Evolutionary conservation across 2,113 vertebrate genomes (phyloP).

Genomic region (Mustela nigripes): DNA sequence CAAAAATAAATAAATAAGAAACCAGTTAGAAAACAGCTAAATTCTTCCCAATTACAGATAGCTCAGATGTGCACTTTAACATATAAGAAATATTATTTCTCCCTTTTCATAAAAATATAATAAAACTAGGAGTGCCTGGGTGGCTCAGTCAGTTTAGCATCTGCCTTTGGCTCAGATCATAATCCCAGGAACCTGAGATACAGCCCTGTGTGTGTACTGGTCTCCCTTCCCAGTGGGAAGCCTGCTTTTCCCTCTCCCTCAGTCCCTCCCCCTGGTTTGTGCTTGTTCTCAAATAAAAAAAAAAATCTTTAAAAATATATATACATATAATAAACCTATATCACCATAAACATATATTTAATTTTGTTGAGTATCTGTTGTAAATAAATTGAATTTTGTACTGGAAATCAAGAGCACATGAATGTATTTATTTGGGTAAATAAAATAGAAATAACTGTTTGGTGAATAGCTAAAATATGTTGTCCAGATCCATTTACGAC

Average conservation of each 20-base stretch:
- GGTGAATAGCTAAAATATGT: background rate
- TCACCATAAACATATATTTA: slow-evolving; percentile 49
- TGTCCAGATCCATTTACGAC: background rate
- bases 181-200: background rate
- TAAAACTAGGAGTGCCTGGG: background rate
- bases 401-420: slow-evolving; percentile 9
- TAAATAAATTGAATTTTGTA: slow-evolving; percentile 42
- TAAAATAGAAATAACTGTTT: slow-evolving; percentile 45
- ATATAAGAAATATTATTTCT: slow-evolving; percentile 28
- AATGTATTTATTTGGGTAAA: slow-evolving; percentile 9
- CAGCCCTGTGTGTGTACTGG: background rate
- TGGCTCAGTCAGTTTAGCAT: background rate
- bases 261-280: background rate
- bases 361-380: background rate
- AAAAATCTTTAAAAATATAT: background rate
- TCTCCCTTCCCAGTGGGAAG: background rate
- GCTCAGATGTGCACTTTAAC: background rate
- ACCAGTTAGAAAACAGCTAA: slow-evolving; percentile 17
- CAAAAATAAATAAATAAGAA: background rate
- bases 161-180: background rate
- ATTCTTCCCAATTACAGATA: background rate
- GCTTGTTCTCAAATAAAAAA: background rate
- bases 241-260: background rate
- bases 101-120: background rate
- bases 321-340: background rate